Conservation (phyloP, 2,113 vertebrate species). For the Chinchilla lanigera region DNA sequence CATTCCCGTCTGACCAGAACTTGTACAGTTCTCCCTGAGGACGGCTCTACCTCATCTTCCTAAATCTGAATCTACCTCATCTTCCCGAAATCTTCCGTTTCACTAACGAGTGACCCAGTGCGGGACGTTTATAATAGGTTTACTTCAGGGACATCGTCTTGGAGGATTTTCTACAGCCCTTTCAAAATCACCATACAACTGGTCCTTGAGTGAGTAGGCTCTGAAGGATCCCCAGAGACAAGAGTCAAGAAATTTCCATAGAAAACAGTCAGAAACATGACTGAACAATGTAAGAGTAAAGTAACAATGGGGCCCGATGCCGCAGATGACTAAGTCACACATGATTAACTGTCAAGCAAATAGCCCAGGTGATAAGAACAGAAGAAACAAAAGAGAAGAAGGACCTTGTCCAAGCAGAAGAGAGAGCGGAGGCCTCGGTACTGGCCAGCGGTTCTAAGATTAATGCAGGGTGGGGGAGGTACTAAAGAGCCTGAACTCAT, state of each 20-base stretch:
- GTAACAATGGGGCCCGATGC: too few species aligned
- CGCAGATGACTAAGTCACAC: not conserved
- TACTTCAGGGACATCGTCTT: not conserved
- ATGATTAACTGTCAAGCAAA: not conserved
- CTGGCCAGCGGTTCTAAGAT: not conserved
- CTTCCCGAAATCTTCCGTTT: too few species aligned
- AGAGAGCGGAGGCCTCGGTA: not conserved
- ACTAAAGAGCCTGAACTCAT: not conserved
- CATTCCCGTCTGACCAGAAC: not conserved
- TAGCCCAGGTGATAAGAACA: not conserved
- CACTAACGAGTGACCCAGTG: not conserved
- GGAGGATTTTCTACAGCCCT: not conserved
- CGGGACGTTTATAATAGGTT: not conserved
- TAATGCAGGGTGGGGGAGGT: not conserved
- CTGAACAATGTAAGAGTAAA: not conserved
- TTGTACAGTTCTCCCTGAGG: not conserved
- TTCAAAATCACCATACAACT: not conserved
- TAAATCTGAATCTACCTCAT: too few species aligned
- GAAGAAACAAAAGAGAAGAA: not conserved
- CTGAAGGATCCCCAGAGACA: not conserved
- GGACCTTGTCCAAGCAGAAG: not conserved
- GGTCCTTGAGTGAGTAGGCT: not conserved
- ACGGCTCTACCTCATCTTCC: not conserved
- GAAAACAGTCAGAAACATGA: not conserved
- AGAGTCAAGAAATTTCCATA: not conserved